These are phyloP conservation scores for Boleophthalmus pectinirostris DNA, from an alignment of 2,113 vertebrate genomes.

Conservation along the genomic window DNA sequence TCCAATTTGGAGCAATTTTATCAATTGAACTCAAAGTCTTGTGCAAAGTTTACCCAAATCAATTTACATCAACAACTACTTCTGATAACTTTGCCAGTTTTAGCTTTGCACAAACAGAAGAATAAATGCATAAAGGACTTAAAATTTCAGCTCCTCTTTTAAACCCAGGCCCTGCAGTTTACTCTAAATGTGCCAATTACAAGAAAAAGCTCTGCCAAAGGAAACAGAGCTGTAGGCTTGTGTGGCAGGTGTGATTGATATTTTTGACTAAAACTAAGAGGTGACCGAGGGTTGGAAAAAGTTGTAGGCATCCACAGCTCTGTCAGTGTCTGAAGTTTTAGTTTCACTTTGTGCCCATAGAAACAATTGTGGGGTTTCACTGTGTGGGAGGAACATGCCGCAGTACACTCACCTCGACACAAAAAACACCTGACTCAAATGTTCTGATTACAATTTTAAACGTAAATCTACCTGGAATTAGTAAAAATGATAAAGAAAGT, in stretches of 20 bases:
- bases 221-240: constrained; percentile 16
- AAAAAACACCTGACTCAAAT: constrained; percentile 10
- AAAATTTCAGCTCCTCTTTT: neutral
- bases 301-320: constrained; percentile 45
- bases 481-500: too few relatives aligned
- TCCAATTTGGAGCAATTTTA: neutral
- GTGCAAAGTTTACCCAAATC: neutral
- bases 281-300: constrained; percentile 71
- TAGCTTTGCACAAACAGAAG: neutral
- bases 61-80: too few relatives aligned
- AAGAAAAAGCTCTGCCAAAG: constrained; percentile 73
- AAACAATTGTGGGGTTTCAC: constrained; percentile 62
- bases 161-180: constrained; percentile 65
- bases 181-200: constrained; percentile 76
- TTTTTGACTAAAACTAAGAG: constrained; percentile 71
- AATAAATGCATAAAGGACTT: neutral
- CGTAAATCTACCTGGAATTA: neutral
- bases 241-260: constrained; percentile 63
- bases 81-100: neutral
- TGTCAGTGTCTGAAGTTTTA: constrained; percentile 14
- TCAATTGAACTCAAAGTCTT: neutral
- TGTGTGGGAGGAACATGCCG: constrained; percentile 58
- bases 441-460: neutral
- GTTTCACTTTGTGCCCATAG: constrained; percentile 57
- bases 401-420: constrained; percentile 21